Percentiles rank a stretch among this genome's conserved stretches.
These are phyloP conservation scores for Choloepus hoffmanni DNA, from an alignment of 2,113 vertebrate species.

Conservation along the genomic window DNA sequence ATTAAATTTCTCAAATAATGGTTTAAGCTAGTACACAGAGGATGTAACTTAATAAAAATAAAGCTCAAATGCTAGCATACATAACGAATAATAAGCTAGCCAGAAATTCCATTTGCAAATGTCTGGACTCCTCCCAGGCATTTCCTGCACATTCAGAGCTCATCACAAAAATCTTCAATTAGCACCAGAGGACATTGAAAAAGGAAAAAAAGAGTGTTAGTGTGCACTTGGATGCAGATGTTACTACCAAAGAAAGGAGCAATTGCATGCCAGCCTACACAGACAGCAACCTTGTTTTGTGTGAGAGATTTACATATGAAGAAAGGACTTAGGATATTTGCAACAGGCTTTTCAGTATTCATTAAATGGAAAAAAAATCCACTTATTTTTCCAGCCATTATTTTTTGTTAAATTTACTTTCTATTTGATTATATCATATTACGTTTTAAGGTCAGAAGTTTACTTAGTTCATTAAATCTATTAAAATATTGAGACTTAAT, in stretches of 20 bases:
- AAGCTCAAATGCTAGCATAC: slow-evolving; percentile 70
- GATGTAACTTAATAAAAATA: slow-evolving; percentile 75
- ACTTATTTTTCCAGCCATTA: slow-evolving; percentile 24
- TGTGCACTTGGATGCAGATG: slow-evolving; percentile 79
- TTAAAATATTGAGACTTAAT: slow-evolving; percentile 18
- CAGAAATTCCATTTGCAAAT: slow-evolving; percentile 81
- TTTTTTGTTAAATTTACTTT: slow-evolving; percentile 21
- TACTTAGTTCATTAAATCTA: slow-evolving; percentile 14
- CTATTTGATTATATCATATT: neutral
- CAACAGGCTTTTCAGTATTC: slow-evolving; percentile 63
- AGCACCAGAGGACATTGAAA: slow-evolving; percentile 80
- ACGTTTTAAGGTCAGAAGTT: neutral
- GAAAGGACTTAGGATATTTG: slow-evolving; percentile 58
- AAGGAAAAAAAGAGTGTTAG: slow-evolving; percentile 76
- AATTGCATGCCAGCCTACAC: slow-evolving; percentile 71
- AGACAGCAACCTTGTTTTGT: slow-evolving; percentile 56
- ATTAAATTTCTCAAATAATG: slow-evolving; percentile 67
- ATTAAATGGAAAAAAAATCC: neutral
- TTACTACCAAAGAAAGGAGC: slow-evolving; percentile 70
- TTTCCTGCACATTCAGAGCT: slow-evolving; percentile 82
- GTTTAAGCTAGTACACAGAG: slow-evolving; percentile 72
- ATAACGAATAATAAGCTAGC: slow-evolving; percentile 70
- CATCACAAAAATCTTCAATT: slow-evolving; percentile 83
- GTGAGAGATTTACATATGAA: slow-evolving; percentile 70
- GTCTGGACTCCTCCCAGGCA: slow-evolving; percentile 69